These are phyloP conservation scores for Helicoverpa armigera DNA, from an alignment of 1,140 invertebrate species.

Conservation along the genomic window DNA sequence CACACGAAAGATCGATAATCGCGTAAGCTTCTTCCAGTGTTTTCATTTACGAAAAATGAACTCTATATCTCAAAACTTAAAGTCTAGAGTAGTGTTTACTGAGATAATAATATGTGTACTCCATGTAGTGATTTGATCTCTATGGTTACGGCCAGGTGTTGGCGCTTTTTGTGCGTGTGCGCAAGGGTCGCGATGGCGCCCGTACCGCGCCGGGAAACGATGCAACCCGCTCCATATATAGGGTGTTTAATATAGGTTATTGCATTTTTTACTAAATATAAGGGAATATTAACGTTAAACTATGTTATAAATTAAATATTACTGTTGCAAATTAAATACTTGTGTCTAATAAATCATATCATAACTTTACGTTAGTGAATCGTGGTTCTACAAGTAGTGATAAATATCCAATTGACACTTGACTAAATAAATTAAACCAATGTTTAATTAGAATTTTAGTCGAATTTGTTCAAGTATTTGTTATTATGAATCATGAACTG, in stretches of 20 bases:
- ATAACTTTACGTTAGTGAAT: too few species aligned
- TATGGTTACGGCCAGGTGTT: constrained; percentile 84
- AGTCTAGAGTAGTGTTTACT: neutral
- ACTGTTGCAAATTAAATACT: too few species aligned
- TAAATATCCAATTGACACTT: constrained; percentile 1
- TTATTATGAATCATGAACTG: neutral
- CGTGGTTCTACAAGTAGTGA: neutral
- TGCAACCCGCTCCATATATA: constrained; percentile 30
- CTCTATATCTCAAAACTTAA: constrained; percentile 1
- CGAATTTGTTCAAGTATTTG: neutral
- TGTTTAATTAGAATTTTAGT: neutral
- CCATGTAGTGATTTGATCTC: constrained; percentile 81
- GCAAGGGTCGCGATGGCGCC: constrained; percentile 58
- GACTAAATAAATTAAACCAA: neutral
- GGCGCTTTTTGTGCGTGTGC: constrained; percentile 60
- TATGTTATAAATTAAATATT: too few species aligned
- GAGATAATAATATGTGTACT: constrained; percentile 29
- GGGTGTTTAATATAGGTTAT: constrained; percentile 13
- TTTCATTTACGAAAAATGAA: constrained; percentile 1
- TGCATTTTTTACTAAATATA: neutral
- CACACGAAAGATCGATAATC: constrained; percentile 65
- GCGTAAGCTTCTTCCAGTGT: constrained; percentile 15
- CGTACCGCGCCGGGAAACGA: constrained; percentile 11
- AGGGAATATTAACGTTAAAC: neutral
- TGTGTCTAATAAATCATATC: too few species aligned